Conservation (phyloP, 2,797 vertebrate genomes). For the Intellagama lesueurii region DNA sequence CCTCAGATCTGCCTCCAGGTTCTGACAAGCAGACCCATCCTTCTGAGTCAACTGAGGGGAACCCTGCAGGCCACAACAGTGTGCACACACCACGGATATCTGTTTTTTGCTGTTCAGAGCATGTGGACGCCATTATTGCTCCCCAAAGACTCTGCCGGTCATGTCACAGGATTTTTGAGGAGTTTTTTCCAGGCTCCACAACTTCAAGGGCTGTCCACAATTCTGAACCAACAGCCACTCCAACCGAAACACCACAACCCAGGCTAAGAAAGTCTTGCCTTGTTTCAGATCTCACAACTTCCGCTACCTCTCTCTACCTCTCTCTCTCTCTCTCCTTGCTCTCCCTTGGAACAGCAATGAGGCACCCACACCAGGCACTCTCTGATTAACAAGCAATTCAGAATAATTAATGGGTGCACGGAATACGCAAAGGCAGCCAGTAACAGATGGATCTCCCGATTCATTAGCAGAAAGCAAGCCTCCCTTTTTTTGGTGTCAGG, state of each 20-base stretch:
- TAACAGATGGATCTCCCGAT: constrained; percentile 70
- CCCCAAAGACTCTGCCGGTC: constrained; percentile 55
- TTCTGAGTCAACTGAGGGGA: background rate
- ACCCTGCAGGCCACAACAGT: constrained; percentile 27
- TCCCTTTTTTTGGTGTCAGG: constrained; percentile 62
- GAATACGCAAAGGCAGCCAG: constrained; percentile 55
- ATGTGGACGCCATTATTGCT: constrained; percentile 60
- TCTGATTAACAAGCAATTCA: constrained; percentile 52
- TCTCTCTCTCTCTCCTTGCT: no score
- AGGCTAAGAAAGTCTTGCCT: constrained; percentile 9
- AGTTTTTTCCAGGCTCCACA: constrained; percentile 16
- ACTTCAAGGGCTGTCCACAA: constrained; percentile 19
- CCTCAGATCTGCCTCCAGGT: background rate
- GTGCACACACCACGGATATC: background rate
- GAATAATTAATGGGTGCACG: constrained; percentile 60
- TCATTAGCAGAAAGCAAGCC: constrained; percentile 67
- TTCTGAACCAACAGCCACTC: constrained; percentile 32
- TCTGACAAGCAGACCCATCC: constrained; percentile 32
- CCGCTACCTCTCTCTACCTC: no score
- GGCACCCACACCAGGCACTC: constrained; percentile 15
- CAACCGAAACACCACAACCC: background rate
- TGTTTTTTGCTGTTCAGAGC: background rate
- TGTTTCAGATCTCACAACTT: rapidly evolving
- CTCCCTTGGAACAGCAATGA: rapidly evolving
- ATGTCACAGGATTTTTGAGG: background rate